These are phyloP conservation scores for Chalcis sispes DNA, from an alignment of 2,888 invertebrate species.

Conservation along the genomic window DNA sequence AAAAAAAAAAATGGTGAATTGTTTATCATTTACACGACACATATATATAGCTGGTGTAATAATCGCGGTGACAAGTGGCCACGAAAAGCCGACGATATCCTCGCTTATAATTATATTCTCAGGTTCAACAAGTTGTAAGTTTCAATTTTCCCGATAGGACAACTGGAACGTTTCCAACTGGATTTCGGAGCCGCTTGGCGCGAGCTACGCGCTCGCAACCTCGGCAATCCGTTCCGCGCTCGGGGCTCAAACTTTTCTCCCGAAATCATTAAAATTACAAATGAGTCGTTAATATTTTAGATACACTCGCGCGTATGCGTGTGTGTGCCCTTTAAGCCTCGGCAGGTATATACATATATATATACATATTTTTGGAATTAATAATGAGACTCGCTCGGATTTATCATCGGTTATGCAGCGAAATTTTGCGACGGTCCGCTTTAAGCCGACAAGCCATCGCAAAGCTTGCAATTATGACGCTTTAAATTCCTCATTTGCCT, in stretches of 20 bases:
- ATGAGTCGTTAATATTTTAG: conserved; percentile 54
- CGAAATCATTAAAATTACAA: conserved; percentile 56
- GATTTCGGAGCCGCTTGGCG: conserved; percentile 12
- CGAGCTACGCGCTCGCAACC: neutral
- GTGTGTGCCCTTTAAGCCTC: neutral
- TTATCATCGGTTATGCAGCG: conserved; percentile 28
- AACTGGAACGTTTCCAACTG: conserved; percentile 53
- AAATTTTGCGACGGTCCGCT: no score
- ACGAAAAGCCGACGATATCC: conserved; percentile 3
- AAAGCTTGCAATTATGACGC: no score
- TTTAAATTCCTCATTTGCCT: no score
- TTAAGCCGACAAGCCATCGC: conserved; percentile 31
- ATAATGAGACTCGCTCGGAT: conserved; percentile 39
- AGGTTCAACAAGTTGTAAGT: conserved; percentile 55
- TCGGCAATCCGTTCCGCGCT: neutral
- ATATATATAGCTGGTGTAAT: no score
- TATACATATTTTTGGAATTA: conserved; percentile 43
- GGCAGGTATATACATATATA: neutral
- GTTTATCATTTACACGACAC: no score
- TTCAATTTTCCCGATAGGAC: conserved; percentile 51
- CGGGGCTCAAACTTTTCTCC: conserved; percentile 44
- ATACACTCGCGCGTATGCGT: no score
- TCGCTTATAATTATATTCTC: conserved; percentile 49
- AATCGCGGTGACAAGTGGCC: no score
- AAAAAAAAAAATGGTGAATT: no score